phyloP scores from a whole-genome alignment of 2,797 vertebrate genomes.

The Dermochelys coriacea region DNA sequence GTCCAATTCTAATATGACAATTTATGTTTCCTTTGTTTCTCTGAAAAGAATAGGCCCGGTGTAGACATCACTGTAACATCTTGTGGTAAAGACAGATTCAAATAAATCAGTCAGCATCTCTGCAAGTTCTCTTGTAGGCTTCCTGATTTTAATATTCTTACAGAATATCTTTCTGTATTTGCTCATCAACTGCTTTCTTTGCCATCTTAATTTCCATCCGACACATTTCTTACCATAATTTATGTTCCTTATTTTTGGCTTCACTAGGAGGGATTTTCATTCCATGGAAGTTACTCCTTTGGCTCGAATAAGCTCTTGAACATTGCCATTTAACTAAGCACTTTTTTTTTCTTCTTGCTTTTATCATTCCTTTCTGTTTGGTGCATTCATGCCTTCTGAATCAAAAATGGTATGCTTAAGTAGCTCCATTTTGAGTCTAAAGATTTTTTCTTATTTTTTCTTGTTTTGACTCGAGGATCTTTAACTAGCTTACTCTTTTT shows the following conservation, averaged over 20 bases:
- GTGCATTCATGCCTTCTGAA: background rate
- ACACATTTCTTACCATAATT: conserved; percentile 23
- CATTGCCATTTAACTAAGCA: conserved; percentile 4
- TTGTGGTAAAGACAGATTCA: background rate
- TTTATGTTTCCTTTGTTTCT: background rate
- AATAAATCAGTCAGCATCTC: background rate
- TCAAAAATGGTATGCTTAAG: background rate
- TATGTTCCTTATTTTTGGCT: background rate
- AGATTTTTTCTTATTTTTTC: background rate
- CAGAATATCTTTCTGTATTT: background rate
- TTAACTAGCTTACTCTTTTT: background rate
- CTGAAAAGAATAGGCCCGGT: background rate
- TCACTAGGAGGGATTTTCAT: conserved; percentile 7
- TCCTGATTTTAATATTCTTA: background rate
- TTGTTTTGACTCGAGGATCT: background rate
- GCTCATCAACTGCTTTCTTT: background rate
- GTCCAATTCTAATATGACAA: background rate
- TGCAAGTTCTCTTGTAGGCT: background rate
- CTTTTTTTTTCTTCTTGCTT: background rate
- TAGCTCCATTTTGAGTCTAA: background rate
- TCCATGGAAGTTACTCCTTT: conserved; percentile 7
- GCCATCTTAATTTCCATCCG: background rate
- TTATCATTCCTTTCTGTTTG: conserved; percentile 8
- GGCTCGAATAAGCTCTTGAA: background rate
- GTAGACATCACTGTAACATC: background rate